These are phyloP conservation scores for Heterodera filipjevi DNA, from an alignment of 2,888 invertebrate genomes.

Conservation along the genomic window DNA sequence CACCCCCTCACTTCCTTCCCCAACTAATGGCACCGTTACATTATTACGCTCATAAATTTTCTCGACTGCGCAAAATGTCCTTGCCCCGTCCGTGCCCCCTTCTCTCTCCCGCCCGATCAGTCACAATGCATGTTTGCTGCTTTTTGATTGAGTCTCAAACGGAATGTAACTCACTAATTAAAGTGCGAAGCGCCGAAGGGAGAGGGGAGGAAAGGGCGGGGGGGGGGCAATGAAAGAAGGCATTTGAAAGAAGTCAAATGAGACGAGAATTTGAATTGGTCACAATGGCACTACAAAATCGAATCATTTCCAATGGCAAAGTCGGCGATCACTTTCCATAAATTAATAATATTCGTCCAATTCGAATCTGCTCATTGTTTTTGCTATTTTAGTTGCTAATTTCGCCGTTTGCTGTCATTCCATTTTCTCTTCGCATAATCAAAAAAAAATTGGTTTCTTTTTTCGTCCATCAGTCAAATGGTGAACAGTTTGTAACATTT, in stretches of 20 bases:
- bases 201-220: not conserved
- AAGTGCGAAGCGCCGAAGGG: not conserved
- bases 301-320: not conserved
- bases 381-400: not conserved
- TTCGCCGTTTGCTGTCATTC: no score
- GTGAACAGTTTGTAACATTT: not conserved
- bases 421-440: not conserved
- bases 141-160: not conserved
- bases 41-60: not conserved
- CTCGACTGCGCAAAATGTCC: slow-evolving; percentile 9
- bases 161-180: not conserved
- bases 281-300: not conserved
- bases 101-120: not conserved
- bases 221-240: no score
- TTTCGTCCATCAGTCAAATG: not conserved
- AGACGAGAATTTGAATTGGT: no score
- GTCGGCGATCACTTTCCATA: not conserved
- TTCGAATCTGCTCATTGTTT: not conserved
- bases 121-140: slow-evolving; percentile 6
- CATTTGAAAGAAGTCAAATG: not conserved
- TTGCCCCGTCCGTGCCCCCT: not conserved
- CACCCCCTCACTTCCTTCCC: not conserved
- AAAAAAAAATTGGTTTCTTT: not conserved
- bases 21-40: slow-evolving; percentile 2
- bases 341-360: no score